Conservation (phyloP, 2,113 vertebrate species). For the Willisornis vidua region DNA sequence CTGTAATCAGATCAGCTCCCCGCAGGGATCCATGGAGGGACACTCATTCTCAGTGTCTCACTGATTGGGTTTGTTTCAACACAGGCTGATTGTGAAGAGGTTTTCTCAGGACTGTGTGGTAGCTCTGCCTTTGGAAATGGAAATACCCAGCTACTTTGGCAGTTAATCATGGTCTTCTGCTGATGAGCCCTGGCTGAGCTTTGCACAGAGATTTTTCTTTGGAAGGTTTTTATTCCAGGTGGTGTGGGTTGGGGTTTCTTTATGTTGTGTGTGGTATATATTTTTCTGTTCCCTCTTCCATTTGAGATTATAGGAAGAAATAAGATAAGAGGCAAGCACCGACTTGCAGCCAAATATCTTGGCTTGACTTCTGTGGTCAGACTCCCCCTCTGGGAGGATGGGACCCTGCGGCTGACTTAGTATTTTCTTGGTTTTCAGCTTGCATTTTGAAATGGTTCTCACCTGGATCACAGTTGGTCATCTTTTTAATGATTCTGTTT, state of each 20-base stretch:
- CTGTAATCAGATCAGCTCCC: slow-evolving; percentile 47
- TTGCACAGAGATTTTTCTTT: not conserved
- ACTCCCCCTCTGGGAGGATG: not conserved
- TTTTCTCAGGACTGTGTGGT: slow-evolving; percentile 7
- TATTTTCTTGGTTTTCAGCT: not conserved
- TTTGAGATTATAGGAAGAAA: not conserved
- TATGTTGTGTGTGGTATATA: too few relatives aligned
- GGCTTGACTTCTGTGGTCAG: not conserved
- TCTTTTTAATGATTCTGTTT: not conserved
- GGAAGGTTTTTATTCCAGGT: not conserved
- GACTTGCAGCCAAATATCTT: not conserved
- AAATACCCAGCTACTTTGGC: slow-evolving; percentile 9
- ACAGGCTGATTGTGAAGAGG: slow-evolving; percentile 62
- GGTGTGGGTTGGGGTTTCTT: not conserved
- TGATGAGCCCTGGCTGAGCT: slow-evolving; percentile 19
- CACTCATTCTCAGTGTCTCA: slow-evolving; percentile 6
- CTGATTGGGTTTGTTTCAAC: slow-evolving; percentile 62
- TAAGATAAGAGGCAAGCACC: not conserved
- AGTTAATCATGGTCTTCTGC: not conserved
- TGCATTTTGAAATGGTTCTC: not conserved
- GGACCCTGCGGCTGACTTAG: not conserved
- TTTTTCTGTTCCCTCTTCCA: not conserved
- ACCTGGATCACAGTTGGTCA: not conserved
- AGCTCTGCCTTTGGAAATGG: slow-evolving; percentile 10
- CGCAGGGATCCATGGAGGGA: not conserved